phyloP scores from a whole-genome alignment of 2,797 vertebrate genomes.

The Halcyon smyrnensis region DNA sequence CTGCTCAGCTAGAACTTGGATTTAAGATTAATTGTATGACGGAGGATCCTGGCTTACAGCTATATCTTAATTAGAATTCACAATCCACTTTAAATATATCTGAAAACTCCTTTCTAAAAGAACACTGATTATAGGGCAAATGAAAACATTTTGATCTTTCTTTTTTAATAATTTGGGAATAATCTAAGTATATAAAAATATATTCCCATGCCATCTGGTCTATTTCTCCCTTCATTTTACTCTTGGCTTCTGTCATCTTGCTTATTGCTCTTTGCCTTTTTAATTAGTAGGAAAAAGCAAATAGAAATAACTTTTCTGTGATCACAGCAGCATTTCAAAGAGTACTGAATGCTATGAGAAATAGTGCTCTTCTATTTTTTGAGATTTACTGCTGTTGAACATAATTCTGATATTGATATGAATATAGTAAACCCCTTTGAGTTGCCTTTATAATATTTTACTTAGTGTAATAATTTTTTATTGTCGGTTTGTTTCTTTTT shows the following conservation, averaged over 20 bases:
- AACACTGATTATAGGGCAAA: neutral
- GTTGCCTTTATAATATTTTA: neutral
- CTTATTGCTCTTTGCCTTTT: slow-evolving; percentile 22
- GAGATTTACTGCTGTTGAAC: neutral
- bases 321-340: neutral
- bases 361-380: neutral
- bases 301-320: neutral
- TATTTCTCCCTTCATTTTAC: slow-evolving; percentile 31
- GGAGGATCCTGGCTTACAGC: slow-evolving; percentile 13
- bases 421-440: neutral
- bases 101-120: neutral
- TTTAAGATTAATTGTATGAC: slow-evolving; percentile 40
- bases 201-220: slow-evolving; percentile 15
- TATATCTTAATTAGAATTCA: slow-evolving; percentile 51
- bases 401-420: neutral
- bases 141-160: slow-evolving; percentile 13
- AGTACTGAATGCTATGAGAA: neutral
- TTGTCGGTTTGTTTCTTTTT: neutral
- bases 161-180: neutral
- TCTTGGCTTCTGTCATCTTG: neutral
- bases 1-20: neutral
- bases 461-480: neutral
- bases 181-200: neutral
- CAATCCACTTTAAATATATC: slow-evolving; percentile 12
- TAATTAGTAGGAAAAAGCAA: slow-evolving; percentile 34